Percentiles rank a stretch among this genome's conserved stretches.
These are phyloP conservation scores for Phocides pigmalion DNA, from an alignment of 1,140 invertebrate genomes.

Conservation along the genomic window DNA sequence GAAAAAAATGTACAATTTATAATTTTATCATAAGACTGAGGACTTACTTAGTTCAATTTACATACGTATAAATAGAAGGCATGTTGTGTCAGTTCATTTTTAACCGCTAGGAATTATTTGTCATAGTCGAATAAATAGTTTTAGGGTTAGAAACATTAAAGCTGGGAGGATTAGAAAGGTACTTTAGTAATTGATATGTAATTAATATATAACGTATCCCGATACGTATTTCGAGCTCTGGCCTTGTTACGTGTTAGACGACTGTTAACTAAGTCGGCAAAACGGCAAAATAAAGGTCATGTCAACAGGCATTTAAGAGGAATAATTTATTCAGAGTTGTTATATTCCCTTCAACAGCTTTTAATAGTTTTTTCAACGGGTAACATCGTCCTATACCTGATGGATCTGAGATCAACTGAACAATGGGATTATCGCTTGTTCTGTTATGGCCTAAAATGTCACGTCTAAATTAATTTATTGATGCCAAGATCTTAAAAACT, in stretches of 20 bases:
- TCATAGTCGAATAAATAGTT: constrained; percentile 18
- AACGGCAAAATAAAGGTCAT: background rate
- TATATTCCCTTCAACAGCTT: no score
- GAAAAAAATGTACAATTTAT: constrained; percentile 11
- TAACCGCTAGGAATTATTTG: constrained; percentile 25
- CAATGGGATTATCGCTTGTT: no score
- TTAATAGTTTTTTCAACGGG: no score
- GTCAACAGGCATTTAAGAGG: background rate
- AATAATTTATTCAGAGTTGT: no score
- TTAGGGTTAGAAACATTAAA: constrained; percentile 22
- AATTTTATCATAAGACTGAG: constrained; percentile 33
- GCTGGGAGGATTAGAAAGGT: constrained; percentile 30
- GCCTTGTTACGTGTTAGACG: no score
- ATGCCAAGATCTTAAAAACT: no score
- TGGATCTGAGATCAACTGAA: no score
- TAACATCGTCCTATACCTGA: no score
- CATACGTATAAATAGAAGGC: constrained; percentile 28
- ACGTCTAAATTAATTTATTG: no score
- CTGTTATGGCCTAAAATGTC: no score
- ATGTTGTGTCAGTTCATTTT: constrained; percentile 22
- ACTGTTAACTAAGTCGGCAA: no score
- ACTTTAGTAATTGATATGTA: constrained; percentile 30
- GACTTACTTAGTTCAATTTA: constrained; percentile 25
- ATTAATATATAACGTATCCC: constrained; percentile 5
- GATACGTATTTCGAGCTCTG: background rate